phyloP scores from a whole-genome alignment of 2,888 invertebrate species.

The Tenthredo notha region DNA sequence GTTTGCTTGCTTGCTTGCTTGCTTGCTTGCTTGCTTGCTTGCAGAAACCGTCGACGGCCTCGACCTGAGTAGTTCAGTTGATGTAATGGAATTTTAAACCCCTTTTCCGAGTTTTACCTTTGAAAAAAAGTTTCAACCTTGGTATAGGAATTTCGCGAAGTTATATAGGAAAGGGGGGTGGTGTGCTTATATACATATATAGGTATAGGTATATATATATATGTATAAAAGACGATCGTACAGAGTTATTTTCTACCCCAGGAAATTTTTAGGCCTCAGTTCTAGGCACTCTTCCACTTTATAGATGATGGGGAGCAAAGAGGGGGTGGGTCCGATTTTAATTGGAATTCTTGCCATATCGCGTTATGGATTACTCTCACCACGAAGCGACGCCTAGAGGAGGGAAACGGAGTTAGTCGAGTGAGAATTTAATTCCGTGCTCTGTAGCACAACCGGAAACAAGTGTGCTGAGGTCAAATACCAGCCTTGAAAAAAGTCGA shows the following conservation, averaged over 20 bases:
- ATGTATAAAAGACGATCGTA: too few species aligned
- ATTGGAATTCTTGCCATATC: conserved; percentile 41
- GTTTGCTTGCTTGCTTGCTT: background rate
- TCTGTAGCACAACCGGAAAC: conserved; percentile 18
- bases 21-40: background rate
- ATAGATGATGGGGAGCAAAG: background rate
- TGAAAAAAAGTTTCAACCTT: background rate
- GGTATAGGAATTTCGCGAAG: too few species aligned
- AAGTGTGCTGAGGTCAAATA: background rate
- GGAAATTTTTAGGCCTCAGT: background rate
- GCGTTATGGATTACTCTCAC: conserved; percentile 36
- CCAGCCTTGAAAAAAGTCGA: conserved; percentile 3
- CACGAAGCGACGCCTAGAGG: background rate
- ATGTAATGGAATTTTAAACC: conserved; percentile 5
- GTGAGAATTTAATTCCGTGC: conserved; percentile 20
- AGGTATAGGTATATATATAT: too few species aligned
- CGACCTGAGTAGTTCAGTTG: background rate
- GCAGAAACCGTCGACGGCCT: background rate
- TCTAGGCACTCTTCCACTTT: background rate
- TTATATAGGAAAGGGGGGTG: too few species aligned
- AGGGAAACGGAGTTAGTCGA: conserved; percentile 6
- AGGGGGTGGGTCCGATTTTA: conserved; percentile 28
- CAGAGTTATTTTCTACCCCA: background rate
- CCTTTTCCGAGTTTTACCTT: background rate
- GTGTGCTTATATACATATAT: too few species aligned